Base-by-base conservation (phyloP, 2,113 vertebrate genomes). In the Cololabis saira region DNA sequence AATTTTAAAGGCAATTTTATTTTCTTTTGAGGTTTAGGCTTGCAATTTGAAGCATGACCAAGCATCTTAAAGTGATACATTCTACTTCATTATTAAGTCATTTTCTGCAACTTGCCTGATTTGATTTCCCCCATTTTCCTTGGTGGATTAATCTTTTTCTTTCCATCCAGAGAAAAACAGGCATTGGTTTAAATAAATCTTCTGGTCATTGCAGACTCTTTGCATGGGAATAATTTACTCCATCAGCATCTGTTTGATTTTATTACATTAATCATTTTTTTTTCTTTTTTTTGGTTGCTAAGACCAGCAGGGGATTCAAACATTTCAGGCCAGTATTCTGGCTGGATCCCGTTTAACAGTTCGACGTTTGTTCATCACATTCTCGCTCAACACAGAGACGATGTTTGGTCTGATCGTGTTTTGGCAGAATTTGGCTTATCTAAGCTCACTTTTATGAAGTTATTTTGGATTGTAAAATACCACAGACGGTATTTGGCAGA, bases 341-440 rank as follows among this genome's bases (percentile, higher is more conserved):
- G 22, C 7, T 61, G 19, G 13, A 53, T 48, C 66, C 19, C 56
- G 5, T 21, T 56, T 11, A 13, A 71, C 43, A 73, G 74, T 69
- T 19, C 63, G 65, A 65, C n/a, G 67, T 47, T 68, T 47, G 78
- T 59, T 76, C 71, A 72, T 84, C 72, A 60, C 22, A 40, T 73
- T 41, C 5, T 42, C 53, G 27, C 56, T 74, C 2, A 18, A 43
- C 43, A 14, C 21, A 63, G 49, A 56, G 68, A 74, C 56, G 17
- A 33, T 0, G 10, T 47, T 59, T 76, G 27, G 53, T 72, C 67
- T 83, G 80, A 83, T 87, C 73, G 78, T 58, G 9, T 50, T 61
- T 66, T 67, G 37, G 44, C 77, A 86, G 65, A 75, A 56, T 62
- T 49, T 50, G 51, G 67, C 62, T 81, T 76, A 80, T 81, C 82